Conservation (phyloP, 2,888 invertebrate species). For the Agrenia bidenticulata region DNA sequence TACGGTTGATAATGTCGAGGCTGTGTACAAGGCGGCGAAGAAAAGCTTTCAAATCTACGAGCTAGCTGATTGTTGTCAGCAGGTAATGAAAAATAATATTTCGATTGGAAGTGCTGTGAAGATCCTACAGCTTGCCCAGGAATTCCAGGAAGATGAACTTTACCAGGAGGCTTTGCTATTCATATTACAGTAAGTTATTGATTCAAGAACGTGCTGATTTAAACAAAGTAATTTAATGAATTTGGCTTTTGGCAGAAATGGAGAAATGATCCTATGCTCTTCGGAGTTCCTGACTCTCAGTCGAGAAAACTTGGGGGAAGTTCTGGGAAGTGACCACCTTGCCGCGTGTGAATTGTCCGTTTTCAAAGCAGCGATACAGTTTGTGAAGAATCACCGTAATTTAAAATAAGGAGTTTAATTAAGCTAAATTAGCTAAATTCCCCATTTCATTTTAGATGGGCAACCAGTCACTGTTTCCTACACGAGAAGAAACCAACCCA, state of each 20-base stretch:
- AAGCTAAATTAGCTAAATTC: too few relatives aligned
- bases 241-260: too few relatives aligned
- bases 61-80: neutral
- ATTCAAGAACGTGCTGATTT: too few relatives aligned
- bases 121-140: neutral
- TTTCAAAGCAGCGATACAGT: slow-evolving; percentile 7
- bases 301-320: slow-evolving; percentile 8
- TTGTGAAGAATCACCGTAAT: too few relatives aligned
- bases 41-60: neutral
- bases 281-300: neutral
- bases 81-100: neutral
- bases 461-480: slow-evolving; percentile 3
- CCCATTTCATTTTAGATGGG: slow-evolving; percentile 18
- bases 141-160: neutral
- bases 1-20: neutral
- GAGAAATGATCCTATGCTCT: too few relatives aligned
- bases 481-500: slow-evolving; percentile 8
- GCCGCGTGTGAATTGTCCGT: slow-evolving; percentile 11
- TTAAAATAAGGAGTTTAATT: neutral
- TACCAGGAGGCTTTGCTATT: neutral
- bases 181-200: neutral
- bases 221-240: too few relatives aligned
- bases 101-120: neutral
- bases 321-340: slow-evolving; percentile 11
- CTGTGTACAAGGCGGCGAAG: neutral